Evolutionary conservation across 2,113 vertebrate species (phyloP), one percentile per base, ranked within the genome.

Genomic region (Symphodus melops): DNA sequence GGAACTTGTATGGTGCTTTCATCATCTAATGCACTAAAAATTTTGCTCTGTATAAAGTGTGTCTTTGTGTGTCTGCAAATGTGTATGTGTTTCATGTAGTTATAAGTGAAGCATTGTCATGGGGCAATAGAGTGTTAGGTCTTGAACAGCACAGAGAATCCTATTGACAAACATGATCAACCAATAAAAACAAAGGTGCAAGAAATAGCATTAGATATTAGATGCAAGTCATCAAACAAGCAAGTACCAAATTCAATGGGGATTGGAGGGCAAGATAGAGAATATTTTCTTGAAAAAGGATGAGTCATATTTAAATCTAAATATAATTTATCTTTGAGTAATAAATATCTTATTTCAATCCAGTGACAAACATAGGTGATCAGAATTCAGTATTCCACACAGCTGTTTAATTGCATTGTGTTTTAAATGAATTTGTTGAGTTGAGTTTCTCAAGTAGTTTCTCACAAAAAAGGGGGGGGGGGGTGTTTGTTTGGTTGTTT

Each of bases 31-130:
- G 16, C 66, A 54, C 79, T 77, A 68, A 77, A 72, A 81, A 66
- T 83, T 72, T 80, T 25, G 52, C 66, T 58, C 52, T 56, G 62
- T 58, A 66, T 62, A 52, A 61, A 64, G 57, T 72, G 41, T 8
- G 49, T 72, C 58, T 53, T 25, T 56, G 51, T 74, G 58, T 65
- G 49, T 51, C 69, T 70, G 70, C 73, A 83, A 83, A 79, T 33
- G 84, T 88, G 75, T 49, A 25, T 79, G 82, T 85, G 79, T 74
- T 77, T 72, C 78, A 62, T 88, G 78, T 82, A 84, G 62, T 75
- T 83, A 90, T 88, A 93, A 91, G 82, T 85, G 80, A 80, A 81
- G 82, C 86, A 90, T 92, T 93, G 93, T 94, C 83, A 85, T 76
- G 82, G 82, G 86, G 87, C 73, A 75, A 84, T 77, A 11, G 59